A percentile compares a stretch with the other conserved stretches of the same genome.
Evolutionary conservation across 2,888 invertebrate species (phyloP).

Genomic region (Leucania comma): DNA sequence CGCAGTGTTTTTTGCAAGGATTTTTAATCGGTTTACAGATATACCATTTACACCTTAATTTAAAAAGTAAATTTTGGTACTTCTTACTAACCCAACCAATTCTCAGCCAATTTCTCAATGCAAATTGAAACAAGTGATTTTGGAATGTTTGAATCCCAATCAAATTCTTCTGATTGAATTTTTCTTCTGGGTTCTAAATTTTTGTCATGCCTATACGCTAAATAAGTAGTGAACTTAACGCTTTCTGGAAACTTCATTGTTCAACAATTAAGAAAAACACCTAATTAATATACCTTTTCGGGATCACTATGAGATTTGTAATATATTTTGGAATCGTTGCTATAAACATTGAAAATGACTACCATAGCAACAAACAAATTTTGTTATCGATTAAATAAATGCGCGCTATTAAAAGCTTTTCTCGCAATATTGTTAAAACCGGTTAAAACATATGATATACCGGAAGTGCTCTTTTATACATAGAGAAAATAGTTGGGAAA

Average conservation of each 20-base stretch:
- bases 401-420: constrained; percentile 3
- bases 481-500: constrained; percentile 37
- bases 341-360: constrained; percentile 20
- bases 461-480: constrained; percentile 45
- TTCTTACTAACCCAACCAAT: constrained; percentile 84
- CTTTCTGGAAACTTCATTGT: constrained; percentile 81
- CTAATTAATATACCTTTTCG: background rate
- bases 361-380: constrained; percentile 49
- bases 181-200: constrained; percentile 82
- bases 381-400: background rate
- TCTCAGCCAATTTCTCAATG: constrained; percentile 85
- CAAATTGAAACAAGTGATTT: constrained; percentile 86
- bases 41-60: background rate
- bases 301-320: background rate
- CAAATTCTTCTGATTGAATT: constrained; percentile 88
- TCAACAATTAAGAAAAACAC: background rate
- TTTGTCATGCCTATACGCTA: constrained; percentile 82
- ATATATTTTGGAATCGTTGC: background rate
- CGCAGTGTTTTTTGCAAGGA: background rate
- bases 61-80: no score
- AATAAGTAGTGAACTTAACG: constrained; percentile 82
- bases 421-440: background rate
- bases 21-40: background rate
- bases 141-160: constrained; percentile 87
- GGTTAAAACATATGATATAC: background rate